phyloP scores from a whole-genome alignment of 2,113 vertebrate species.

The Tachycineta bicolor region DNA sequence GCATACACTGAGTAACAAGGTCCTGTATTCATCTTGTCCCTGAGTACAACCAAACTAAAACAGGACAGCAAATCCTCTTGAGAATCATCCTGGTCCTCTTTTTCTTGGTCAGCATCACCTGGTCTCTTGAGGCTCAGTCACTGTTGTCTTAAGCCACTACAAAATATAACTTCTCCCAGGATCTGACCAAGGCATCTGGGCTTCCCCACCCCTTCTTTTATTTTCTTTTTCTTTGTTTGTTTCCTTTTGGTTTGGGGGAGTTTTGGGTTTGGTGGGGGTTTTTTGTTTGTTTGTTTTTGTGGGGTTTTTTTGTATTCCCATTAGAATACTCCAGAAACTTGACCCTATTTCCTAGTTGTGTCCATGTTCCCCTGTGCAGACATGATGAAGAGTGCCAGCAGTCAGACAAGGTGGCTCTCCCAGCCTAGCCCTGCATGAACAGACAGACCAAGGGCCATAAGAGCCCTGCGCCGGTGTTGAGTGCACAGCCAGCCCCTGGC shows the following conservation, averaged over 20 bases:
- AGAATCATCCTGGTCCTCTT: neutral
- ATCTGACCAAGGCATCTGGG: neutral
- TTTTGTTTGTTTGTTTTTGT: too few relatives aligned
- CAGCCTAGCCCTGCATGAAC: accelerated
- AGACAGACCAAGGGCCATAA: neutral
- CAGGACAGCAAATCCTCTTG: neutral
- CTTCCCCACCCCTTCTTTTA: accelerated
- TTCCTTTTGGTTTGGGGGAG: neutral
- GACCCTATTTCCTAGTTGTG: neutral
- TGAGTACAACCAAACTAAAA: neutral
- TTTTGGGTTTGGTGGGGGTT: neutral
- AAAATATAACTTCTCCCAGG: neutral
- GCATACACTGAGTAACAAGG: neutral
- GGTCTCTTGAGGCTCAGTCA: neutral
- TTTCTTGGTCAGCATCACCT: neutral
- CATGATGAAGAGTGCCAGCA: accelerated
- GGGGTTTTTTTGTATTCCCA: neutral
- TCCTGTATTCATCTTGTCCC: neutral
- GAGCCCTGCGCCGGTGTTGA: neutral
- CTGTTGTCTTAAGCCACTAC: neutral
- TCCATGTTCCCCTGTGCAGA: neutral
- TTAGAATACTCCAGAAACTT: neutral
- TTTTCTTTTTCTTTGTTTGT: neutral
- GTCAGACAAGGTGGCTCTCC: neutral
- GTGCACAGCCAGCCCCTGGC: neutral